phyloP scores from a whole-genome alignment of 1,140 invertebrate species.

The Caenorhabditis remanei region DNA sequence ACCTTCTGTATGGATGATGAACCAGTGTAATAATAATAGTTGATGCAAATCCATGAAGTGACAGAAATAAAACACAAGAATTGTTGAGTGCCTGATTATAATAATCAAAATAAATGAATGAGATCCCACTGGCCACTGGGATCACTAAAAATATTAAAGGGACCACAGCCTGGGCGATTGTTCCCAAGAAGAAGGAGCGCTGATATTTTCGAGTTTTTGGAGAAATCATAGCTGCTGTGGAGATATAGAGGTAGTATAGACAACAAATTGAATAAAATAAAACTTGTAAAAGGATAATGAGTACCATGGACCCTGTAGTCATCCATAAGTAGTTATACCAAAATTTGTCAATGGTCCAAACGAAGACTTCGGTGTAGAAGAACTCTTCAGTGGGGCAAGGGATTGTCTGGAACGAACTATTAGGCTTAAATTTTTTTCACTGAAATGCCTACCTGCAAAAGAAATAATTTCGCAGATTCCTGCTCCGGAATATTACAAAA shows the following conservation, averaged over 20 bases:
- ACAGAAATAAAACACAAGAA: slow-evolving; percentile 2
- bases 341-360: slow-evolving; percentile 30
- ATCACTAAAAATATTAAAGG: slow-evolving; percentile 1
- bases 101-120: slow-evolving; percentile 1
- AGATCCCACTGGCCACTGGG: not conserved
- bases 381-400: slow-evolving; percentile 44
- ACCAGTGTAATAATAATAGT: not conserved
- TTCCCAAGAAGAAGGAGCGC: slow-evolving; percentile 24
- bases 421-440: not conserved
- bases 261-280: not conserved
- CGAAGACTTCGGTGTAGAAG: slow-evolving; percentile 24
- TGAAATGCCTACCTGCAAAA: not conserved
- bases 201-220: slow-evolving; percentile 17
- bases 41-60: slow-evolving; percentile 25
- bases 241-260: slow-evolving; percentile 12
- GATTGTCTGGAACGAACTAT: not conserved
- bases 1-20: slow-evolving; percentile 35
- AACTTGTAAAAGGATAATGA: not conserved
- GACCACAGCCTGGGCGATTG: not conserved
- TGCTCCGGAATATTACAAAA: slow-evolving; percentile 27
- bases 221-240: not conserved
- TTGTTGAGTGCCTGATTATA: slow-evolving; percentile 18
- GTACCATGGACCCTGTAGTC: not conserved
- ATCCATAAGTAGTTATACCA: slow-evolving; percentile 34
- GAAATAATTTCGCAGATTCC: slow-evolving; percentile 11